phyloP scores from a whole-genome alignment of 2,797 vertebrate genomes.

The Lophotriccus pileatus region DNA sequence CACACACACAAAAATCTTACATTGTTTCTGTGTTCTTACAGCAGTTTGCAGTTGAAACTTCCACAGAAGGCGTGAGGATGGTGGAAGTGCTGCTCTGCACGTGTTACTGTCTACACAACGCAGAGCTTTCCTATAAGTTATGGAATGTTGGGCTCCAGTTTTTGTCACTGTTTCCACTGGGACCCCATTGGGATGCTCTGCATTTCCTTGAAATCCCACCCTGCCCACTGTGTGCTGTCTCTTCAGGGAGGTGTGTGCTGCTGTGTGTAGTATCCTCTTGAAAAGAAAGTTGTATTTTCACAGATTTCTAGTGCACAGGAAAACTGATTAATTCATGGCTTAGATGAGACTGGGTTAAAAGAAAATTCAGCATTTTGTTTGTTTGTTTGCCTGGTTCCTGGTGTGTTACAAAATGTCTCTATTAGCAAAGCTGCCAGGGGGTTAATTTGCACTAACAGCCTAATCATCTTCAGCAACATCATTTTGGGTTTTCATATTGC shows the following conservation, averaged over 20 bases:
- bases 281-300: not conserved
- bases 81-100: not conserved
- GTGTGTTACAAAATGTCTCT: conserved; percentile 29
- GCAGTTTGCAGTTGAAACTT: not conserved
- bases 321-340: not conserved
- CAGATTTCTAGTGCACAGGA: not conserved
- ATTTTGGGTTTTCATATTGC: not conserved
- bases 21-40: not conserved
- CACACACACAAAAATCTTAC: not conserved
- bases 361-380: not conserved
- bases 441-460: conserved; percentile 48
- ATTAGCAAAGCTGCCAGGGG: conserved; percentile 51
- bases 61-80: not conserved
- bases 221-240: not conserved
- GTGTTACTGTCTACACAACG: not conserved
- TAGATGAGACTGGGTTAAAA: not conserved
- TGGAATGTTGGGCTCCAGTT: accelerated
- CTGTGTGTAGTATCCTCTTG: not conserved
- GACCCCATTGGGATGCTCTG: not conserved
- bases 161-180: not conserved
- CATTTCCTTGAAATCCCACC: not conserved
- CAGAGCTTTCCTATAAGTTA: not conserved
- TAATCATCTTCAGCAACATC: conserved; percentile 4
- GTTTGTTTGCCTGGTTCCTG: conserved; percentile 29
- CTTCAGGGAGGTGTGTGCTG: not conserved